phyloP scores from a whole-genome alignment of 2,797 vertebrate species.

The Pteronotus mesoamericanus region DNA sequence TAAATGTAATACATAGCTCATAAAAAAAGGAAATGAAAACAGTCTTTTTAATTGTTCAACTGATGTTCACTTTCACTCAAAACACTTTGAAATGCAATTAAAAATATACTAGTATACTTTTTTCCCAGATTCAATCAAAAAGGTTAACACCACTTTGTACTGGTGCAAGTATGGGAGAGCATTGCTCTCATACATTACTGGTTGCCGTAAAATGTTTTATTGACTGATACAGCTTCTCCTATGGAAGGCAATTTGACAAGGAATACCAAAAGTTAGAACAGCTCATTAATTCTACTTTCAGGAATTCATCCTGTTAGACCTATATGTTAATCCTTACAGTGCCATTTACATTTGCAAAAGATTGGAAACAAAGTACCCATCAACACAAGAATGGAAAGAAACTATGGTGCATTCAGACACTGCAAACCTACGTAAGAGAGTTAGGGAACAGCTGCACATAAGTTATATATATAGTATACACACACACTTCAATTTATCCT shows the following conservation, averaged over 20 bases:
- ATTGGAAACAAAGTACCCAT: not conserved
- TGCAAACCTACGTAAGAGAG: conserved; percentile 16
- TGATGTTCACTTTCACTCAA: not conserved
- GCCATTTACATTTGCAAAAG: not conserved
- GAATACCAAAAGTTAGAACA: not conserved
- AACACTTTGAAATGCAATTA: conserved; percentile 17
- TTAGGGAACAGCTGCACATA: not conserved
- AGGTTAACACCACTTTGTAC: not conserved
- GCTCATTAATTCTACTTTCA: not conserved
- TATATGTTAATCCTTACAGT: not conserved
- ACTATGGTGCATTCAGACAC: not conserved
- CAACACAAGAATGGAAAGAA: not conserved
- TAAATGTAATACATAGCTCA: not conserved
- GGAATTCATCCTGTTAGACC: not conserved
- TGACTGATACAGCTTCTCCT: not conserved
- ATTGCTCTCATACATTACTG: not conserved
- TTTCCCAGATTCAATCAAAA: not conserved
- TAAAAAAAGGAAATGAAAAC: conserved; percentile 21
- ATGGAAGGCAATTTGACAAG: not conserved
- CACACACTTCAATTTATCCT: not conserved
- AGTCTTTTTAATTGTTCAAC: not conserved
- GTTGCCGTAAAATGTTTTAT: not conserved
- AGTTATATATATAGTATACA: not conserved
- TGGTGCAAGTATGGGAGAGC: not conserved
- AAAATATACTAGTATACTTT: not conserved